Evolutionary conservation across 1,140 invertebrate genomes (phyloP).

Genomic region (Elymnias hypermnestra): DNA sequence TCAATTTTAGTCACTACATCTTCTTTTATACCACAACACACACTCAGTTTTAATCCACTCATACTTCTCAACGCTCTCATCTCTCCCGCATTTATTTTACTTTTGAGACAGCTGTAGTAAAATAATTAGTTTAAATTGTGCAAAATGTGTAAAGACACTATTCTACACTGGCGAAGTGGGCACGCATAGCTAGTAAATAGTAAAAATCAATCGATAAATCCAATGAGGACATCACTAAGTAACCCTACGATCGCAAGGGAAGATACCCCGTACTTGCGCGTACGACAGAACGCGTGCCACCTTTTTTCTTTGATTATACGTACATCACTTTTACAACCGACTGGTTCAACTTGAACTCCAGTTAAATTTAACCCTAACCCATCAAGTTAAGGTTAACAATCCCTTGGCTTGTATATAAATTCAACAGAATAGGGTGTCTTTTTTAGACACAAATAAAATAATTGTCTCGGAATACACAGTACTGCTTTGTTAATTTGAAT

Average conservation of each 20-base stretch:
- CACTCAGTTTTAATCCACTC: too few species aligned
- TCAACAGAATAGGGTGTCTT: conserved; percentile 39
- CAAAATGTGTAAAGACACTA: too few species aligned
- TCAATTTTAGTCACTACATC: too few species aligned
- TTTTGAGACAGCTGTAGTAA: too few species aligned
- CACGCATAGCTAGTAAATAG: background rate
- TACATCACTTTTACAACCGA: conserved; percentile 40
- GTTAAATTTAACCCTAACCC: conserved; percentile 19
- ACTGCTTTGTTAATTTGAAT: conserved; percentile 73
- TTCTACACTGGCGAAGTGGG: too few species aligned
- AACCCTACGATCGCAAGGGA: conserved; percentile 57
- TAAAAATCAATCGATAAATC: background rate
- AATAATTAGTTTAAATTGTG: too few species aligned
- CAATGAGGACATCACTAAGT: conserved; percentile 34
- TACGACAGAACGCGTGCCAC: conserved; percentile 65
- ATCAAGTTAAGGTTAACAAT: conserved; percentile 11
- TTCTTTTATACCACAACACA: too few species aligned
- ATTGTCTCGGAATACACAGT: conserved; percentile 62
- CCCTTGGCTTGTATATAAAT: background rate
- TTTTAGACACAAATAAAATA: conserved; percentile 57
- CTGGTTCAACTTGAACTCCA: conserved; percentile 10
- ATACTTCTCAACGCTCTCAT: too few species aligned
- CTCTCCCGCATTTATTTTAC: too few species aligned
- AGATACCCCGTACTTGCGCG: conserved; percentile 59
- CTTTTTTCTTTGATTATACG: conserved; percentile 60